Percentiles rank a stretch among this genome's conserved stretches.
Conservation (phyloP, 2,113 vertebrate species). For the Tamias sibiricus region DNA sequence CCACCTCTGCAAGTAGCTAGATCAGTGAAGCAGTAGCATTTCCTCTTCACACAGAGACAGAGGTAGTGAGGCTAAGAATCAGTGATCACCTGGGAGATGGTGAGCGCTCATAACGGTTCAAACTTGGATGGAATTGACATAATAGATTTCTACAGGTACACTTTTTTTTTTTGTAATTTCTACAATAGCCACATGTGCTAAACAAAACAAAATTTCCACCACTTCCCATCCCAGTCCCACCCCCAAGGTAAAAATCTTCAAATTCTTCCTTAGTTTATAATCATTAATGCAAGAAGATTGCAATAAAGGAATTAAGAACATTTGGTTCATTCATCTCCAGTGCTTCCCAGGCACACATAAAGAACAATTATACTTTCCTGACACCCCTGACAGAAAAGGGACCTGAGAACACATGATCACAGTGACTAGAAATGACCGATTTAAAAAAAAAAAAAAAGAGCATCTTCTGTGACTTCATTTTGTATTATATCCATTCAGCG, state of each 20-base stretch:
- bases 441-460: not conserved
- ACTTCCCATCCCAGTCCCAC: not conserved
- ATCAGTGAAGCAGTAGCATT: not conserved
- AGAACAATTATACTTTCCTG: slow-evolving; percentile 36
- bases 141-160: not conserved
- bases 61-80: not conserved
- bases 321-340: slow-evolving; percentile 2
- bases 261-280: not conserved
- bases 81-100: not conserved
- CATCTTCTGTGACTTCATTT: not conserved
- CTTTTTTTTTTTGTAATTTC: not conserved
- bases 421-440: not conserved
- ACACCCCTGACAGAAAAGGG: not conserved
- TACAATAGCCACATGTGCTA: not conserved
- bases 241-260: not conserved
- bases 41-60: not conserved
- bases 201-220: not conserved
- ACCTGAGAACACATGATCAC: not conserved
- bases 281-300: not conserved
- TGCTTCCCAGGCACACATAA: not conserved
- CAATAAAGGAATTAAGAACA: not conserved
- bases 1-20: not conserved
- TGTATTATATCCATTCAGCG: not conserved
- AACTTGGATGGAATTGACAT: not conserved
- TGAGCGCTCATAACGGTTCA: not conserved